phyloP scores from a whole-genome alignment of 2,113 vertebrate species.

The Eubucco bourcierii region DNA sequence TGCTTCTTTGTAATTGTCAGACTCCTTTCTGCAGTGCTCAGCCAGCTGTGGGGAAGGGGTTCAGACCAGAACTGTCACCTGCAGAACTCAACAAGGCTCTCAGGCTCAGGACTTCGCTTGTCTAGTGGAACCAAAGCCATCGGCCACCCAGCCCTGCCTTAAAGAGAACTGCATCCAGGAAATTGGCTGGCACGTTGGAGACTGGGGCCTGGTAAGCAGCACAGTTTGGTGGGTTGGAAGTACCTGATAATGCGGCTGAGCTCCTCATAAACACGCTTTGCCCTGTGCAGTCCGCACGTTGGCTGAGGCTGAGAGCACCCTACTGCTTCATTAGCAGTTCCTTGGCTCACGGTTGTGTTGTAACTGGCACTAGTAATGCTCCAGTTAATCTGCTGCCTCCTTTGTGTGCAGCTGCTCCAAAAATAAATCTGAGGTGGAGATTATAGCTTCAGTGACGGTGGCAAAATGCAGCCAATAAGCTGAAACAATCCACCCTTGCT shows the following conservation, averaged over 20 bases:
- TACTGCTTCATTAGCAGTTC: neutral
- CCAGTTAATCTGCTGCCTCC: conserved; percentile 46
- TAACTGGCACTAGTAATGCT: conserved; percentile 37
- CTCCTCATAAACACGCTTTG: neutral
- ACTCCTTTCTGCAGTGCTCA: conserved; percentile 82
- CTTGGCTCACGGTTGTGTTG: neutral
- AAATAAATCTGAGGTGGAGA: conserved; percentile 35
- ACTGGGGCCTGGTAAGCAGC: conserved; percentile 89
- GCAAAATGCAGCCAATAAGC: conserved; percentile 50
- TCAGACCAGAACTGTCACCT: conserved; percentile 83
- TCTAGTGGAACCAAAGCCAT: conserved; percentile 73
- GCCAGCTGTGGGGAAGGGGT: conserved; percentile 87
- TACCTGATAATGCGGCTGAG: neutral
- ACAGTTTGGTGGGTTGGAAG: rapidly evolving
- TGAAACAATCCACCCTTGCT: conserved; percentile 15
- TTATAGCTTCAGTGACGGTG: conserved; percentile 23
- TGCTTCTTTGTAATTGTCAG: neutral
- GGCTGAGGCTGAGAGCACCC: neutral
- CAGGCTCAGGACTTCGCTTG: conserved; percentile 79
- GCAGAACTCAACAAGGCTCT: conserved; percentile 72
- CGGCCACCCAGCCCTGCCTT: conserved; percentile 74
- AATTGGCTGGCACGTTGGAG: conserved; percentile 85
- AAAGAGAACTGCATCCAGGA: conserved; percentile 73
- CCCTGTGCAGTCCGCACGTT: neutral
- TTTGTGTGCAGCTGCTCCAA: conserved; percentile 39